Base-by-base conservation (phyloP, 2,888 invertebrate genomes). In the Callyntrura guangdongensis region DNA sequence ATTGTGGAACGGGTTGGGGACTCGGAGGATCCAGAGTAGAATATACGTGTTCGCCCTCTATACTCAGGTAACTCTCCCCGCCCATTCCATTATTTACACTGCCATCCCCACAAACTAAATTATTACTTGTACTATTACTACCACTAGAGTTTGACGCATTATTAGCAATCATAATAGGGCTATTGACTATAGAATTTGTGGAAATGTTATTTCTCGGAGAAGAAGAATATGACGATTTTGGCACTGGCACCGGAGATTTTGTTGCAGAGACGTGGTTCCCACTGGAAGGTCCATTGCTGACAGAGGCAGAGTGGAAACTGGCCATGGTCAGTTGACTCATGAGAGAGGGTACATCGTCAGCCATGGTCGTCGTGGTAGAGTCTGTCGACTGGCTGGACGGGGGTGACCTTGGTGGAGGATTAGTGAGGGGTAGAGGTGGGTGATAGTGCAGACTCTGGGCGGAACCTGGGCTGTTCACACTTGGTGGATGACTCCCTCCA, bases 1-100 rank as follows among this genome's bases (percentile, higher is more conserved):
- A 20, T 86, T 89, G 89, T 64, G 88, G 91, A 47, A 88, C 77
- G 81, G 91, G 92, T 86, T 93, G 94, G 20, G 93, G 93, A 92
- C 93, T 93, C 86, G 94, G 94, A 81, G 93, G 93, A 86, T 93
- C 93, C 61, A 93, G 88, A 5, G 93, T 91, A 17, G 93, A 93
- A 88, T 94, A 94, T 11, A 93, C 93, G 69, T 94, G 94, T 69
- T 94, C 94, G 22, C 92, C 94, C 27, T 93, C 94, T 56, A 92
- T 56, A 93, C 94, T 93, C 84, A 61, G 20, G 61, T 20, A 61
- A 61, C 61, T 61, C 20, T 61, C 36, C 17, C 69, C 69, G n/a
- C 69, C 69, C 6, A 69, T 36, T 20, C 61, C 61, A 8, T 79
- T 45, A 53, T 59, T 81, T 61, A 20, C 79, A 86, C 61, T 53